A percentile compares a stretch with the other conserved stretches of the same genome.
phyloP scores from a whole-genome alignment of 2,113 vertebrate genomes.

The Neoarius graeffei region DNA sequence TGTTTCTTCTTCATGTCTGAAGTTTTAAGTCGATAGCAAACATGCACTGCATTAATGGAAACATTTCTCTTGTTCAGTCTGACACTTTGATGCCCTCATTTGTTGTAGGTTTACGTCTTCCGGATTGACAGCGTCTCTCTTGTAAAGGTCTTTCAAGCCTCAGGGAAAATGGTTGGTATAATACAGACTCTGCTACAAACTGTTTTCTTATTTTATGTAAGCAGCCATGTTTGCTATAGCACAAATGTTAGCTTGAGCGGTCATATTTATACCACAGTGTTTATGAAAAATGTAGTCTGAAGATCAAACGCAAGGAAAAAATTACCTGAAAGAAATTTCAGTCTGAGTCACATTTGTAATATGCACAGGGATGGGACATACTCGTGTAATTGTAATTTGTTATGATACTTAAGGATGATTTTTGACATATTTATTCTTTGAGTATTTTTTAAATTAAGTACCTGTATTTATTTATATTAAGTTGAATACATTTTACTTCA shows the following conservation, averaged over 20 bases:
- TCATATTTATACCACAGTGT: constrained; percentile 53
- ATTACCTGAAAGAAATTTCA: neutral
- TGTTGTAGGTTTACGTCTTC: constrained; percentile 92
- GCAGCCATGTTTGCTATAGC: neutral
- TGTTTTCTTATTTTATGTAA: constrained; percentile 9
- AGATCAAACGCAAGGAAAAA: neutral
- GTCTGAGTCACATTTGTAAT: neutral
- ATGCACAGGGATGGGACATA: neutral
- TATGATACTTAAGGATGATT: neutral
- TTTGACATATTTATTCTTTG: neutral
- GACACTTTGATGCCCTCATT: constrained; percentile 33
- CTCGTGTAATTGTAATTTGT: neutral
- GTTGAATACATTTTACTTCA: too few relatives aligned
- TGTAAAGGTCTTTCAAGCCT: constrained; percentile 90
- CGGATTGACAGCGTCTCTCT: constrained; percentile 86
- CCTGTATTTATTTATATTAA: too few relatives aligned
- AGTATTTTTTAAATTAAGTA: neutral
- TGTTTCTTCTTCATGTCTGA: constrained; percentile 18
- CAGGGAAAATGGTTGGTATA: constrained; percentile 91
- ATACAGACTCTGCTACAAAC: constrained; percentile 19
- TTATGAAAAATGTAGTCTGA: constrained; percentile 42
- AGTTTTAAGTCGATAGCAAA: constrained; percentile 4
- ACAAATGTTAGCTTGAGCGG: constrained; percentile 29
- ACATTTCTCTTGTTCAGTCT: constrained; percentile 5
- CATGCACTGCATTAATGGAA: neutral